Base-by-base conservation (phyloP, 1,140 invertebrate species). In the Coelopa frigida region DNA sequence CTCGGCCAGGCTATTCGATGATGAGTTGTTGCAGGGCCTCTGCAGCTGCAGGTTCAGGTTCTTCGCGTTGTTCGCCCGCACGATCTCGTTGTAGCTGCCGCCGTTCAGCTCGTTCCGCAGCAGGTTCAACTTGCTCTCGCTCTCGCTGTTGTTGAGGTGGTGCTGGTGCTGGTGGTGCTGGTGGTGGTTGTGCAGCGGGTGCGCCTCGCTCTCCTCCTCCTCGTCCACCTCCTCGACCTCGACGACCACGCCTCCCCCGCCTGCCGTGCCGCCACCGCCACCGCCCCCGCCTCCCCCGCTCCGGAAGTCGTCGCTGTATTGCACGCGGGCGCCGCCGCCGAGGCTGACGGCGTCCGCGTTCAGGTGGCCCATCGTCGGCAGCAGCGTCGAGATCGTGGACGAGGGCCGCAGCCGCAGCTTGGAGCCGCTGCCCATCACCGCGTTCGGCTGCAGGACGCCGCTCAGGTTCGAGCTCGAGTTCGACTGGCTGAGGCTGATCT, bases 381-480 rank as follows among this genome's bases (percentile, higher is more conserved):
- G 35, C 33, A 66, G 51, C 20, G 57, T 57, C 53, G 63, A 61
- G 55, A 67, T 66, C 55, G 57, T 63, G 46, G 62, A 60, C 38
- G 62, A 61, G 15, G 49, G 60, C 35, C 54, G 62, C 3, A 58
- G 48, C 11, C 60, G 55, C 14, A 44, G 10, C 8, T 36, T 38
- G 10, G 44, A n/a, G n/a, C n/a, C n/a, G n/a, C n/a, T n/a, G n/a
- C n/a, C n/a, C n/a, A n/a, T n/a, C 5, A 29, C 20, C 5, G 42
- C 10, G 21, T 18, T 48, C 0, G 61, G 56, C 26, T 66, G 59
- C 17, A 66, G 42, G 6, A 66, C 55, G 29, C 62, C 62, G 36
- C 59, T 62, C 31, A 66, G 29, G 55, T 66, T 66, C 31, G 56
- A 61, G 53, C 54, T 65, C 41, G 61, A 65, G 39, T 58, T 57